Base-by-base conservation (phyloP, 2,113 vertebrate species). In the Vulpes lagopus region DNA sequence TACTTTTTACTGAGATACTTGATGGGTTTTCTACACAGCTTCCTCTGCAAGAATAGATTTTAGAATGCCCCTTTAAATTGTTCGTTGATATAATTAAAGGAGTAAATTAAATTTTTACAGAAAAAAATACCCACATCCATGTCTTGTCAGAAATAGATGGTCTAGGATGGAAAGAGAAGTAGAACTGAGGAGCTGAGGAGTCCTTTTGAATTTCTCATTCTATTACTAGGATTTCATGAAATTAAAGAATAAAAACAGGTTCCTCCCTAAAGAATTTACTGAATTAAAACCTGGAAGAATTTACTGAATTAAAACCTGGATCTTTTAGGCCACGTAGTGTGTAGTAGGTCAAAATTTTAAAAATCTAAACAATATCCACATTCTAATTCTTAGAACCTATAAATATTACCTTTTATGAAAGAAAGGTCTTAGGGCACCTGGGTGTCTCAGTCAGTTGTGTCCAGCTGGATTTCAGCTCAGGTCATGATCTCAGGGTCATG, bases 111-210 rank as follows among this genome's bases (percentile, higher is more conserved):
- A 30, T 43, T 89, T 93, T 94, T 91, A 55, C 67, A 5, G 49
- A 30, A 60, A 59, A n/a, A 69, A 49, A 25, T 38, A 1, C 4
- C 11, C 11, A 78, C n/a, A 57, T 90, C 10, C n/a, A 38, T 69
- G 27, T 32, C n/a, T 76, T 64, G 14, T 64, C 65, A 96, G 71
- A 95, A 97, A 95, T 69, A 79, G 51, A 5, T 81, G 5, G 4
- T 64, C 67, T 92, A 27, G 51, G 15, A 16, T 88, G 9, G 53
- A 91, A 81, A 93, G 25, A 78, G 49, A 92, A 90, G 11, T n/a
- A 69, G 8, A 94, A 71, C 2, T 43, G 43, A 43, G 4, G 20
- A 93, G 11, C 12, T 64, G 8, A 80, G 17, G 19, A n/a, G 55
- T 7, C 79, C n/a, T 67, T 7, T 59, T 89, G 53, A 43, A 10